phyloP scores from a whole-genome alignment of 2,797 vertebrate genomes.

The Pempheris klunzingeri region DNA sequence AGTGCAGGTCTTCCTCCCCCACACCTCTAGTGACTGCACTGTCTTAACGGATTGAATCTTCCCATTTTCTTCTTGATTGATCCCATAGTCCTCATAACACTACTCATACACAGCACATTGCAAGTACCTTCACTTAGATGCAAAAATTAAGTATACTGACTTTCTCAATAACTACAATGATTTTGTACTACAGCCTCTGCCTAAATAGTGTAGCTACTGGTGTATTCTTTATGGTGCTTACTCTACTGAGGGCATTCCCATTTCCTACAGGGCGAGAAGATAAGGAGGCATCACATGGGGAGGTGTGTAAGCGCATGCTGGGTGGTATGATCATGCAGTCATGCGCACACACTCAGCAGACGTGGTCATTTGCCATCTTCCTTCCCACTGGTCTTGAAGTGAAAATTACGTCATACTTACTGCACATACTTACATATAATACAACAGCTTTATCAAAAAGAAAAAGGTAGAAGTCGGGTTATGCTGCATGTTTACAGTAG shows the following conservation, averaged over 20 bases:
- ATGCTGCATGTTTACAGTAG: constrained; percentile 24
- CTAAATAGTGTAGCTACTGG: background rate
- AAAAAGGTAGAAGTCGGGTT: background rate
- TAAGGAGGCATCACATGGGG: constrained; percentile 73
- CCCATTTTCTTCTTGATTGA: constrained; percentile 3
- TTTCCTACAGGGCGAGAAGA: constrained; percentile 46
- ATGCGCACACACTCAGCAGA: constrained; percentile 48
- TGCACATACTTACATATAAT: constrained; percentile 54
- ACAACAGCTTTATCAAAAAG: constrained; percentile 39
- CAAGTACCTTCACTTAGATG: constrained; percentile 1
- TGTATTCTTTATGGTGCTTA: constrained; percentile 11
- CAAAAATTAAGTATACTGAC: constrained; percentile 26
- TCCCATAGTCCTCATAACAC: constrained; percentile 13
- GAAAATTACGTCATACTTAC: constrained; percentile 16
- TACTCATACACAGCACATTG: constrained; percentile 42
- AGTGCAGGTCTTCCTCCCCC: background rate
- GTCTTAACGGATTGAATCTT: constrained; percentile 8
- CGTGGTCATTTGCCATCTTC: constrained; percentile 65
- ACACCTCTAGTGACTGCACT: background rate
- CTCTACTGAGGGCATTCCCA: constrained; percentile 34
- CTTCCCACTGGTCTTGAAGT: constrained; percentile 38
- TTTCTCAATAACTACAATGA: constrained; percentile 14
- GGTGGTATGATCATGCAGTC: constrained; percentile 48
- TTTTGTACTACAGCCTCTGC: background rate
- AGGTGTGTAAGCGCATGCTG: constrained; percentile 51